Conservation (phyloP, 1,140 invertebrate species). For the Oncopeltus fasciatus region DNA sequence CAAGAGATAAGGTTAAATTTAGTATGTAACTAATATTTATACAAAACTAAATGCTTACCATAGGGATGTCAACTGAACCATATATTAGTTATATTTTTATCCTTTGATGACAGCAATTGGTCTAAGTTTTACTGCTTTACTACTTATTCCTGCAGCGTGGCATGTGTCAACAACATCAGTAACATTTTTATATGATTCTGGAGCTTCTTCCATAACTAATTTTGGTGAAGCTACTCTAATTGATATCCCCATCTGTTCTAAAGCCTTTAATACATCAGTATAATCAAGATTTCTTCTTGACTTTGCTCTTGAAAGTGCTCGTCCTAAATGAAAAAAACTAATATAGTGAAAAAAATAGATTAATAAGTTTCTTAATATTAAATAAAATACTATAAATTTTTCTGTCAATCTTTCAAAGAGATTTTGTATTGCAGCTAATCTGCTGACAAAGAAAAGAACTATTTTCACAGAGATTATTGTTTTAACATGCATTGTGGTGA, state of each 20-base stretch:
- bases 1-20: too few relatives aligned
- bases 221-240: constrained; percentile 98
- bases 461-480: too few relatives aligned
- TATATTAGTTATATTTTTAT: too few relatives aligned
- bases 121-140: constrained; percentile 91
- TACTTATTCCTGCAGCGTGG: constrained; percentile 91
- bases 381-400: too few relatives aligned
- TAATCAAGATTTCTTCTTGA: constrained; percentile 92
- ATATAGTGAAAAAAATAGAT: background rate
- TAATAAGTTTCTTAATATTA: too few relatives aligned
- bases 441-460: too few relatives aligned
- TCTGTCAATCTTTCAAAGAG: too few relatives aligned
- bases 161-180: constrained; percentile 99
- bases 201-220: constrained; percentile 98
- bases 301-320: constrained; percentile 92
- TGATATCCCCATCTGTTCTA: constrained; percentile 84
- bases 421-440: too few relatives aligned
- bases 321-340: constrained; percentile 40
- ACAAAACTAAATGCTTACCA: too few relatives aligned
- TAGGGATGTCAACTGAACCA: too few relatives aligned
- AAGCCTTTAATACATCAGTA: constrained; percentile 57
- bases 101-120: constrained; percentile 99
- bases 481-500: too few relatives aligned
- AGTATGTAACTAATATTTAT: too few relatives aligned
- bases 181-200: constrained; percentile 99